Evolutionary conservation across 2,113 vertebrate genomes (phyloP).

Genomic region (Zosterops lateralis): DNA sequence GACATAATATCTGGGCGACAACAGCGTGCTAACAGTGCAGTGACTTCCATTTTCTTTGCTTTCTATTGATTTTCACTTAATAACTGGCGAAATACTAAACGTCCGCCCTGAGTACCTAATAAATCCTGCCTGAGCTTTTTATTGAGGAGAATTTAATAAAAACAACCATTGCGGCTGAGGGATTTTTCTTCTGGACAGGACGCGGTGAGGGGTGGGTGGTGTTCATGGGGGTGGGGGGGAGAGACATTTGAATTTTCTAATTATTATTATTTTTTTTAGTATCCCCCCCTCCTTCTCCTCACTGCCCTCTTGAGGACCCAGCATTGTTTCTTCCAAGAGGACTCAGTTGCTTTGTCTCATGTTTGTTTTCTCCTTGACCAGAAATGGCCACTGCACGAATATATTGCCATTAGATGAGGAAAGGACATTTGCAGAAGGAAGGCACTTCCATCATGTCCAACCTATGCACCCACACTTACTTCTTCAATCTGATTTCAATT

Average conservation of each 20-base stretch:
- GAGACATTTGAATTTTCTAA: conserved; percentile 60
- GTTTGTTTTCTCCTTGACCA: background rate
- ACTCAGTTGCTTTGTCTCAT: background rate
- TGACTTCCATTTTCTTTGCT: conserved; percentile 99
- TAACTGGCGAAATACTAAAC: conserved; percentile 99
- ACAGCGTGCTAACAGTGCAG: conserved; percentile 91
- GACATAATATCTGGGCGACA: conserved; percentile 99
- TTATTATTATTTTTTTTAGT: background rate
- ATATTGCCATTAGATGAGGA: background rate
- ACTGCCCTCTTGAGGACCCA: background rate
- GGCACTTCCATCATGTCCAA: background rate
- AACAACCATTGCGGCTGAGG: conserved; percentile 90
- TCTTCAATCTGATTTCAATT: conserved; percentile 24
- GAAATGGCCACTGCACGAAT: background rate
- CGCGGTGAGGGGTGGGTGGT: conserved; percentile 60
- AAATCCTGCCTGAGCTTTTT: conserved; percentile 99
- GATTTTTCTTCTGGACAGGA: conserved; percentile 96
- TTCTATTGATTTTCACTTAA: conserved; percentile 99
- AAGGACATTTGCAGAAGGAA: background rate
- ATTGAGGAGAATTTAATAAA: conserved; percentile 99
- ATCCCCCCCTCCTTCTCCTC: background rate
- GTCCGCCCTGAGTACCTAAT: conserved; percentile 99
- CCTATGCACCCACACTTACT: background rate
- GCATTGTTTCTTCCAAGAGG: background rate
- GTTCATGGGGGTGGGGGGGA: background rate